Conservation (phyloP, 2,797 vertebrate species). For the Hafferia zeledoni region DNA sequence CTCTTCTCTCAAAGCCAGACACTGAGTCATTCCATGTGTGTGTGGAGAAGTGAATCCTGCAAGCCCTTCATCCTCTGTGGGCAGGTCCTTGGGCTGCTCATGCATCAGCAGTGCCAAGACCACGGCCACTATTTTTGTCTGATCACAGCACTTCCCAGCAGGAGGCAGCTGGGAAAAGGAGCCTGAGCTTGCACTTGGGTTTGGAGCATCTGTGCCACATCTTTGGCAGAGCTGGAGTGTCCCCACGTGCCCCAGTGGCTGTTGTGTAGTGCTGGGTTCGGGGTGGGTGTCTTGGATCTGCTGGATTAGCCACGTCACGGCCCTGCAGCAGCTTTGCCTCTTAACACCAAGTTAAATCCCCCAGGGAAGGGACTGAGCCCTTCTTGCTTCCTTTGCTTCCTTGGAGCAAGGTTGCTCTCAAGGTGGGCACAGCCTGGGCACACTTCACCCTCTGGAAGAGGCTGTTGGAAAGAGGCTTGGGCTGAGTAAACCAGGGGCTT, state of each 20-base stretch:
- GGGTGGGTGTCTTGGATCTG: background rate
- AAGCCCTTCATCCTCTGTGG: background rate
- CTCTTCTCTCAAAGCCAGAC: background rate
- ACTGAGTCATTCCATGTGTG: background rate
- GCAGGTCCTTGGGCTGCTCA: background rate
- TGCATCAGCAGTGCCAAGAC: background rate
- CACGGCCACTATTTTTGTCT: accelerated
- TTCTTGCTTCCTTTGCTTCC: background rate
- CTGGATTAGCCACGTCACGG: background rate
- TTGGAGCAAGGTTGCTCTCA: accelerated
- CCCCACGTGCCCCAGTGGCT: background rate
- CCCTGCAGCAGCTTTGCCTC: background rate
- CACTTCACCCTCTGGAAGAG: background rate
- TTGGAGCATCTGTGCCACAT: background rate
- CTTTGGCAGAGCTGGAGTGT: background rate
- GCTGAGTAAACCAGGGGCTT: background rate
- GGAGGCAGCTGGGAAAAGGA: background rate
- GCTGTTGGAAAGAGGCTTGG: slow-evolving; percentile 11
- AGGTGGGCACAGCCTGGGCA: background rate
- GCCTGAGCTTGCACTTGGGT: background rate
- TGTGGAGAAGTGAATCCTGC: background rate
- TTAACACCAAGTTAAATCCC: background rate
- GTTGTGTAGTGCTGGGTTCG: background rate
- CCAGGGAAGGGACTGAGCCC: background rate
- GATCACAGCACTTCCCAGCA: accelerated